A percentile compares a stretch with the other conserved stretches of the same genome.
Evolutionary conservation across 2,797 vertebrate genomes (phyloP).

Genomic region (Chelonia mydas): DNA sequence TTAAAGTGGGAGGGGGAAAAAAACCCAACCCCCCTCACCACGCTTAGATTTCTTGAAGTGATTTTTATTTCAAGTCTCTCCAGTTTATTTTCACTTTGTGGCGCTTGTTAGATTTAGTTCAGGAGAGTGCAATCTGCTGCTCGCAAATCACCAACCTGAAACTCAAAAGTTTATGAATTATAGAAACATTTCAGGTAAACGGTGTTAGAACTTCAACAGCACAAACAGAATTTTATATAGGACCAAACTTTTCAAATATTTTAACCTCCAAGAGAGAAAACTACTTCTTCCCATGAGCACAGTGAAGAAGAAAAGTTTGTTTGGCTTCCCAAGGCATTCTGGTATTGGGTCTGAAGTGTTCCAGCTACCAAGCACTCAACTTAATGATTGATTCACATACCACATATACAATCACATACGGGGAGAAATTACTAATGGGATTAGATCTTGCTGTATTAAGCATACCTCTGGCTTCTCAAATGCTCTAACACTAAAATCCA

Average conservation of each 20-base stretch:
- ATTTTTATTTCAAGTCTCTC: slow-evolving; percentile 75
- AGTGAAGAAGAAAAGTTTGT: not conserved
- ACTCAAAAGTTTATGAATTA: slow-evolving; percentile 64
- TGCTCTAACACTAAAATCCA: not conserved
- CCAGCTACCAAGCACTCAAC: not conserved
- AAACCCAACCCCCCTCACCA: not conserved
- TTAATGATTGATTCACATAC: not conserved
- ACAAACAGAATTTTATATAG: slow-evolving; percentile 44
- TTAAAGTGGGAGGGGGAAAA: slow-evolving; percentile 50
- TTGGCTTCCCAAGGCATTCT: slow-evolving; percentile 42
- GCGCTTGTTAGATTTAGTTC: slow-evolving; percentile 75
- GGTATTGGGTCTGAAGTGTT: slow-evolving; percentile 5
- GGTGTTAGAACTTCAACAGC: slow-evolving; percentile 12
- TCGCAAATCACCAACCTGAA: slow-evolving; percentile 71
- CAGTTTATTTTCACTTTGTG: slow-evolving; percentile 76
- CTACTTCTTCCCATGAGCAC: slow-evolving; percentile 2
- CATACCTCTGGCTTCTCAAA: not conserved
- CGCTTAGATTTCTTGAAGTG: slow-evolving; percentile 76
- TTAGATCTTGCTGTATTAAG: not conserved
- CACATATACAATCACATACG: not conserved
- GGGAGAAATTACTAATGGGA: not conserved
- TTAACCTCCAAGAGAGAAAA: slow-evolving; percentile 30
- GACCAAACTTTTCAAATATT: slow-evolving; percentile 23
- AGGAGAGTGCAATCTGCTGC: slow-evolving; percentile 75
- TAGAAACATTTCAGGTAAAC: slow-evolving; percentile 69